Conservation (phyloP, 2,888 invertebrate genomes). For the Euphydryas editha region DNA sequence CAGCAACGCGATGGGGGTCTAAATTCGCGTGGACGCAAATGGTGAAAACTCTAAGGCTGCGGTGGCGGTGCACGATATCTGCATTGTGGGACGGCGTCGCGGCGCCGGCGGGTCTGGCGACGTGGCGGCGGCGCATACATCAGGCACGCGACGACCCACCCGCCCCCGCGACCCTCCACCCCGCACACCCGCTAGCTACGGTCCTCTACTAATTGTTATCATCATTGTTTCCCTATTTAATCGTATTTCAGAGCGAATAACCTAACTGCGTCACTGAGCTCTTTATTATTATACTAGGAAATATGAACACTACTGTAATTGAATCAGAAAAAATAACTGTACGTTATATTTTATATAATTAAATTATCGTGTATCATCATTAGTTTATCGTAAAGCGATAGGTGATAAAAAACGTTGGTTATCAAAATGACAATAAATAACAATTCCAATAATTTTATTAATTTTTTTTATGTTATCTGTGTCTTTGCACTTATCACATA, state of each 20-base stretch:
- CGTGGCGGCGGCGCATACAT: constrained; percentile 81
- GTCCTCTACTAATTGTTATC: constrained; percentile 61
- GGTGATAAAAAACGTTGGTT: too few species aligned
- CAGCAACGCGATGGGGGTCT: constrained; percentile 41
- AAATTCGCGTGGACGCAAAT: constrained; percentile 59
- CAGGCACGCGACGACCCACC: constrained; percentile 76
- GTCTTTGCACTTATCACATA: too few species aligned
- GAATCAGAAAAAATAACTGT: too few species aligned
- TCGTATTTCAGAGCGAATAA: constrained; percentile 20
- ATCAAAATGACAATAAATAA: too few species aligned
- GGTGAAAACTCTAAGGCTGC: constrained; percentile 56
- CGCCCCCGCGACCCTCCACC: constrained; percentile 37
- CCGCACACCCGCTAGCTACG: constrained; percentile 24
- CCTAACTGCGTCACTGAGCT: neutral
- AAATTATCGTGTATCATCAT: too few species aligned
- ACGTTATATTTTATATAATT: too few species aligned
- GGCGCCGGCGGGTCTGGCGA: constrained; percentile 81
- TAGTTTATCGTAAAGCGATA: too few species aligned
- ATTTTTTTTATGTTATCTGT: too few species aligned
- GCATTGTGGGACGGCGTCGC: constrained; percentile 75
- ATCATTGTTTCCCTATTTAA: constrained; percentile 51
- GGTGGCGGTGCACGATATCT: constrained; percentile 76
- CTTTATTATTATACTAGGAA: neutral
- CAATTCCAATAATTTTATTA: too few species aligned
- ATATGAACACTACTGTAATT: too few species aligned